Evolutionary conservation across 2,113 vertebrate species (phyloP).

Genomic region (Melanerpes aurifrons): DNA sequence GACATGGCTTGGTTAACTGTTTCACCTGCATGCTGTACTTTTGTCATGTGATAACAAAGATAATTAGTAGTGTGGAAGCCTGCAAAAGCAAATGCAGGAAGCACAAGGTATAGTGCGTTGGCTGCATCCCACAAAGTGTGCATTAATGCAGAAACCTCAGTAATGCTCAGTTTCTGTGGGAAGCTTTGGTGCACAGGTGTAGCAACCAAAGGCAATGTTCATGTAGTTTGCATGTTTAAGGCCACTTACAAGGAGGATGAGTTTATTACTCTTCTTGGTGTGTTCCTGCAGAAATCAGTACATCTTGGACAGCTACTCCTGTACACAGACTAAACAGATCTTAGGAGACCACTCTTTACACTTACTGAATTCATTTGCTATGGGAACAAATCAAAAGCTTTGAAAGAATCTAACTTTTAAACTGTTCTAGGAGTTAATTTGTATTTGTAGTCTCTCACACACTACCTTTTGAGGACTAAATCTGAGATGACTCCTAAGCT

Average conservation of each 20-base stretch:
- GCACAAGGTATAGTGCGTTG: accelerated
- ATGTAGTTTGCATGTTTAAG: not conserved
- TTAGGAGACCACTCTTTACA: not conserved
- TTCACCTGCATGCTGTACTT: not conserved
- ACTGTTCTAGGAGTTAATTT: not conserved
- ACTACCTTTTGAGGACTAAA: not conserved
- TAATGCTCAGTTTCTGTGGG: not conserved
- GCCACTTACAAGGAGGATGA: not conserved
- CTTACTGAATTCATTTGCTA: not conserved
- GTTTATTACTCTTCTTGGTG: not conserved
- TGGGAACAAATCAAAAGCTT: not conserved
- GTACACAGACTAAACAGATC: not conserved
- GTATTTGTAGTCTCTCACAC: not conserved
- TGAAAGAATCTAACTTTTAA: not conserved
- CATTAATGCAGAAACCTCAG: not conserved
- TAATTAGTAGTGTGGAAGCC: not conserved
- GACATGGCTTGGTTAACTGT: not conserved
- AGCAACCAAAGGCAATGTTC: not conserved
- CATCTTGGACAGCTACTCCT: not conserved
- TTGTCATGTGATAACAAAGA: not conserved
- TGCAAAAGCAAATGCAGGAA: not conserved
- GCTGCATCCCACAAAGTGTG: not conserved
- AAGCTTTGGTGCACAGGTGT: not conserved
- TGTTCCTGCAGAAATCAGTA: not conserved
- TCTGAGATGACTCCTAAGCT: not conserved